These are phyloP conservation scores for Tyrophagus putrescentiae DNA, from an alignment of 1,140 invertebrate species.

Conservation along the genomic window DNA sequence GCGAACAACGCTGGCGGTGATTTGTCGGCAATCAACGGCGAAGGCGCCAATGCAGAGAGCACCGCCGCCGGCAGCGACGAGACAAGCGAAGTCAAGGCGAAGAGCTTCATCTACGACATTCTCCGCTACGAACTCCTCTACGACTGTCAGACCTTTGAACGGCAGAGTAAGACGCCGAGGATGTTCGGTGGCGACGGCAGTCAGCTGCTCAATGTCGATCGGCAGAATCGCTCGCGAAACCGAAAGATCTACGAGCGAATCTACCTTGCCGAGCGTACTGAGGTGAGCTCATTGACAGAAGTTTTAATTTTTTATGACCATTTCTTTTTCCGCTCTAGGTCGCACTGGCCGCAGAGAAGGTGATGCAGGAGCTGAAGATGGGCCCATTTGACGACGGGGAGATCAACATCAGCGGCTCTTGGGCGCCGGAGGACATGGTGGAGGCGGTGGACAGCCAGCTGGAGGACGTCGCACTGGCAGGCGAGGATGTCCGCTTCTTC, in stretches of 20 bases:
- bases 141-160: not conserved
- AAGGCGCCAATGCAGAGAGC: no score
- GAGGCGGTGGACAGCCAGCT: no score
- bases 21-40: not conserved
- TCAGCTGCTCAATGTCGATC: not conserved
- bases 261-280: not conserved
- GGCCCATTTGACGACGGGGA: no score
- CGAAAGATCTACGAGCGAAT: not conserved
- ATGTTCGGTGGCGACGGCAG: not conserved
- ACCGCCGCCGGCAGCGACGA: no score
- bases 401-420: no score
- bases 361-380: no score
- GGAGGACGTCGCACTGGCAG: no score
- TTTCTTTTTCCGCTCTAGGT: no score
- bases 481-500: no score
- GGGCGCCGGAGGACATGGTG: no score
- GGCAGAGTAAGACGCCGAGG: not conserved
- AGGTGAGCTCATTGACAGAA: not conserved
- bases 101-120: slow-evolving; percentile 1
- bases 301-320: not conserved
- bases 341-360: no score
- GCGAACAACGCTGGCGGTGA: not conserved
- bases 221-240: not conserved
- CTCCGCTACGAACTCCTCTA: slow-evolving; percentile 15
- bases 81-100: no score